A percentile compares a stretch with the other conserved stretches of the same genome.
Evolutionary conservation across 2,113 vertebrate genomes (phyloP).

Genomic region (Salvelinus sp.): DNA sequence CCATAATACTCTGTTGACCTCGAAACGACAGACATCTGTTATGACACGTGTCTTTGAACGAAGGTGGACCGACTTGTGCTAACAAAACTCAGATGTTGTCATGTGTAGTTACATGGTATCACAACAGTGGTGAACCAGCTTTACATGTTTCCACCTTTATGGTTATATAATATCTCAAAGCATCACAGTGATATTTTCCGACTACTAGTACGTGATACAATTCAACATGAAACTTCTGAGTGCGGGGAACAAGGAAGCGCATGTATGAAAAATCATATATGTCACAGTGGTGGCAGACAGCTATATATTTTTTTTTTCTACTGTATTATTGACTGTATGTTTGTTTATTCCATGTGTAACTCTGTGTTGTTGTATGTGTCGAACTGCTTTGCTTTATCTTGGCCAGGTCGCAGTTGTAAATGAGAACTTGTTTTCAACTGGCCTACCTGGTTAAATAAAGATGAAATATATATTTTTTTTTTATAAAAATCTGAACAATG

Average conservation of each 20-base stretch:
- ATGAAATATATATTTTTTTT: too few relatives aligned
- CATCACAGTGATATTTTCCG: neutral
- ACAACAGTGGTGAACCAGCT: neutral
- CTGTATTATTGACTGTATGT: too few relatives aligned
- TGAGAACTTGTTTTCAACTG: too few relatives aligned
- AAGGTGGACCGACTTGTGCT: neutral
- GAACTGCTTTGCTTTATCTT: too few relatives aligned
- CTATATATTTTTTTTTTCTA: neutral
- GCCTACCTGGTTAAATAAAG: too few relatives aligned
- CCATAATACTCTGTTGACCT: neutral
- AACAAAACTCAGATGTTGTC: neutral
- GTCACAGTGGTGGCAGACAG: neutral
- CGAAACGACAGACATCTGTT: neutral
- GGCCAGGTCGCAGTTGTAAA: too few relatives aligned
- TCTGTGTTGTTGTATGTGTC: too few relatives aligned
- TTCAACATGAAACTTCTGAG: constrained; percentile 6
- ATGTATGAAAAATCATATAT: neutral
- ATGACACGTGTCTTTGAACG: too few relatives aligned
- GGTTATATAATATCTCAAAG: neutral
- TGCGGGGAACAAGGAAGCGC: neutral
- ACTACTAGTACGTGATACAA: neutral
- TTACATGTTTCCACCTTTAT: neutral
- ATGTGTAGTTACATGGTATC: too few relatives aligned
- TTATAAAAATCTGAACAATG: neutral
- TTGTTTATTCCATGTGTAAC: too few relatives aligned